Evolutionary conservation across 2,113 vertebrate genomes (phyloP).

Genomic region (Turnix velox): DNA sequence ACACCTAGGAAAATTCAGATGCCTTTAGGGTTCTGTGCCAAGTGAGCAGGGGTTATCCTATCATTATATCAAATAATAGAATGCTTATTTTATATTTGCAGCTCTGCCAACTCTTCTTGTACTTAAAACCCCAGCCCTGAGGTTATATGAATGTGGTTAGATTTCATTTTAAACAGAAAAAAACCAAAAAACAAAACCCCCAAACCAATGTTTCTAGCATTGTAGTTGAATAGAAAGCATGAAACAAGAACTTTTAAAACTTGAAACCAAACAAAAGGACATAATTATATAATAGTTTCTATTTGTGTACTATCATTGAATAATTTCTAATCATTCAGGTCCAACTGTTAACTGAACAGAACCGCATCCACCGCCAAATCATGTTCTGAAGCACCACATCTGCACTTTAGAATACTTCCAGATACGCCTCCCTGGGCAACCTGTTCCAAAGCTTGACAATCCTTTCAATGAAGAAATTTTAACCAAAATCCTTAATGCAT

Average conservation of each 20-base stretch:
- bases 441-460: neutral
- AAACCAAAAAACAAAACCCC: too few species aligned
- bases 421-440: too few species aligned
- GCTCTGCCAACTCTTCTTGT: neutral
- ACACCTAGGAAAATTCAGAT: neutral
- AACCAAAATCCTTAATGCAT: neutral
- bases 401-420: neutral
- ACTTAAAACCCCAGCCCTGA: neutral
- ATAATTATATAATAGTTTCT: too few species aligned
- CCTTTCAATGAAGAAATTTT: neutral
- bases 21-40: neutral
- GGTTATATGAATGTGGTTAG: neutral
- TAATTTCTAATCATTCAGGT: neutral
- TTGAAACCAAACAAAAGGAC: neutral
- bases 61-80: neutral
- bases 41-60: neutral
- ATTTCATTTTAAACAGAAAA: neutral
- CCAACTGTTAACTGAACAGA: neutral
- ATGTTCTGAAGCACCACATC: neutral
- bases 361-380: neutral
- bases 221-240: neutral
- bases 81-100: neutral
- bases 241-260: neutral
- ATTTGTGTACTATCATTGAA: too few species aligned
- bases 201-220: neutral